Conservation (phyloP, 2,113 vertebrate species). For the Prolemur simus region DNA sequence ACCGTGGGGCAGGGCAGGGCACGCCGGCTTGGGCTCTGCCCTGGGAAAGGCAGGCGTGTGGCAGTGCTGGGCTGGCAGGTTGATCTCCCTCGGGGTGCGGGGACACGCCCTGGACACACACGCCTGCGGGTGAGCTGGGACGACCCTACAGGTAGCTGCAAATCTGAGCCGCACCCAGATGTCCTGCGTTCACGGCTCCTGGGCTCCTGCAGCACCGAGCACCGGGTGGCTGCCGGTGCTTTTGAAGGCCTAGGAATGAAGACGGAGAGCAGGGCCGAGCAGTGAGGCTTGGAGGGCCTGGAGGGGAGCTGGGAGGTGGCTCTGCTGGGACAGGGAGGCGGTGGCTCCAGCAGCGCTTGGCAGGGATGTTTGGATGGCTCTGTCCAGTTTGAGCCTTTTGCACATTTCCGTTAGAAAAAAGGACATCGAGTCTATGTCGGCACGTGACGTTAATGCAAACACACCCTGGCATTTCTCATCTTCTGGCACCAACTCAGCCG, state of each 20-base stretch:
- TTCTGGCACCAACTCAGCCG: background rate
- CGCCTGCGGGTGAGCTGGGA: background rate
- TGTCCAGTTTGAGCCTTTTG: background rate
- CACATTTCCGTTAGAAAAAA: background rate
- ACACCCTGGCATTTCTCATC: background rate
- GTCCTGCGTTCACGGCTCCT: accelerated
- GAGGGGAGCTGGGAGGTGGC: background rate
- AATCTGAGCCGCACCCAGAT: background rate
- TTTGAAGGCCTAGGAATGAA: background rate
- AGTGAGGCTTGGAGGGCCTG: background rate
- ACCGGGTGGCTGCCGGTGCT: background rate
- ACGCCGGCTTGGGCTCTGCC: background rate
- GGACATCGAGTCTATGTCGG: too few relatives aligned
- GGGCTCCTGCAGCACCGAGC: background rate
- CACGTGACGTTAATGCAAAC: accelerated
- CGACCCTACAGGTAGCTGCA: background rate
- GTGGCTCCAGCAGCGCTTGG: background rate
- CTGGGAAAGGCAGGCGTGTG: background rate
- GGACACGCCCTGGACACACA: background rate
- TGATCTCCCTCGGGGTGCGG: background rate
- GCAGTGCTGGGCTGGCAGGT: background rate
- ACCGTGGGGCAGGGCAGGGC: background rate
- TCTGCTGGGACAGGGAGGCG: background rate
- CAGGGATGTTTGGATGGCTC: background rate
- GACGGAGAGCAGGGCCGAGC: background rate